Evolutionary conservation across 2,888 invertebrate species (phyloP).

Genomic region (Slavum lentiscoides): DNA sequence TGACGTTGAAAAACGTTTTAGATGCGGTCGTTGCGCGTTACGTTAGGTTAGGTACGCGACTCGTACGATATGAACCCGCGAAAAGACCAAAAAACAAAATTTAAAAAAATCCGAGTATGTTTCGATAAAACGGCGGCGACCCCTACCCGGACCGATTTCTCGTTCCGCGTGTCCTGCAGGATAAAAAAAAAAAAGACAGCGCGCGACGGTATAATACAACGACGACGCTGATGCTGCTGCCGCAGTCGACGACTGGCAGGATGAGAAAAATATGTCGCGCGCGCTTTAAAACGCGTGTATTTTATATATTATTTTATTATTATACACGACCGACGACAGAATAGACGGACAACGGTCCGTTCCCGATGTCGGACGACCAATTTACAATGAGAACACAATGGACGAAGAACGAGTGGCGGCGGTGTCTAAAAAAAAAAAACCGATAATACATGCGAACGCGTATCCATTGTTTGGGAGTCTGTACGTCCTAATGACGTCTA

Average conservation of each 20-base stretch:
- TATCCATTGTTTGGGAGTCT: slow-evolving; percentile 28
- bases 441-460: background rate
- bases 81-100: too few species aligned
- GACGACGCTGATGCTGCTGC: too few species aligned
- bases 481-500: slow-evolving; percentile 15
- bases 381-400: slow-evolving; percentile 47
- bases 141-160: too few species aligned
- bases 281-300: background rate
- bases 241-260: slow-evolving; percentile 6
- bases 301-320: too few species aligned
- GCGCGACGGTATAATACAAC: too few species aligned
- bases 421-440: slow-evolving; percentile 22
- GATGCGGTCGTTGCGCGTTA: too few species aligned
- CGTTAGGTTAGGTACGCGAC: too few species aligned
- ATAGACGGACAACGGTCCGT: background rate
- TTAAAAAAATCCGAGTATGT: background rate
- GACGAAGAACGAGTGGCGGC: background rate
- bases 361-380: slow-evolving; percentile 39
- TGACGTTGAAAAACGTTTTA: too few species aligned
- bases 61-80: too few species aligned
- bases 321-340: too few species aligned
- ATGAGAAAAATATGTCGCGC: background rate
- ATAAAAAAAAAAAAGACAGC: background rate
- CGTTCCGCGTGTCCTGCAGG: background rate
- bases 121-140: background rate